These are phyloP conservation scores for Chrysodeixis includens DNA, from an alignment of 2,888 invertebrate species.

Conservation along the genomic window DNA sequence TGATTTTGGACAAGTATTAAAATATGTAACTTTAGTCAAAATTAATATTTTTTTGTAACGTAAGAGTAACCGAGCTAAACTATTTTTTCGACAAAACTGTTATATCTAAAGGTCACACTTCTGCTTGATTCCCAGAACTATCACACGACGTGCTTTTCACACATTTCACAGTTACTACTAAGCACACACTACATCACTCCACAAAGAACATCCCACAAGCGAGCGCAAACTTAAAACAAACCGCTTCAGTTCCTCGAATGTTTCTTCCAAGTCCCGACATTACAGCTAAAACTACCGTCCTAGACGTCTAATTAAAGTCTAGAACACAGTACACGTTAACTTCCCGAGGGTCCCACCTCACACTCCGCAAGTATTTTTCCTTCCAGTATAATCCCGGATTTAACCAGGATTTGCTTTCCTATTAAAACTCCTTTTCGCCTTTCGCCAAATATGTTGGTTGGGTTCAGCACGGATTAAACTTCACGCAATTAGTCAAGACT, in stretches of 20 bases:
- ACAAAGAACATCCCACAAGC: constrained; percentile 12
- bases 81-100: too few relatives aligned
- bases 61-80: too few relatives aligned
- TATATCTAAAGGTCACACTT: background rate
- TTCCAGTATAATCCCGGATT: constrained; percentile 53
- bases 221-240: constrained; percentile 6
- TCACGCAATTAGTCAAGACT: constrained; percentile 45
- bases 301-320: constrained; percentile 52
- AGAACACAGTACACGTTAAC: constrained; percentile 46
- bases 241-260: background rate
- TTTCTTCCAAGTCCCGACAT: constrained; percentile 4
- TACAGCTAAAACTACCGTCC: constrained; percentile 18
- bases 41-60: too few relatives aligned
- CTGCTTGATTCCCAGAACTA: constrained; percentile 18
- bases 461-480: constrained; percentile 29
- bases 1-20: too few relatives aligned
- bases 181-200: constrained; percentile 25
- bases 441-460: constrained; percentile 44
- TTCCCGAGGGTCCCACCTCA: constrained; percentile 30
- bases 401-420: constrained; percentile 63
- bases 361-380: constrained; percentile 48
- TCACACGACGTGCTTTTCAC: constrained; percentile 12
- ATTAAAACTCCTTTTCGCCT: constrained; percentile 65
- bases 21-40: too few relatives aligned
- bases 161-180: constrained; percentile 16